Percentiles rank a stretch among this genome's conserved stretches.
Conservation (phyloP, 2,113 vertebrate genomes). For the Sinocyclocheilus anshuiensis region DNA sequence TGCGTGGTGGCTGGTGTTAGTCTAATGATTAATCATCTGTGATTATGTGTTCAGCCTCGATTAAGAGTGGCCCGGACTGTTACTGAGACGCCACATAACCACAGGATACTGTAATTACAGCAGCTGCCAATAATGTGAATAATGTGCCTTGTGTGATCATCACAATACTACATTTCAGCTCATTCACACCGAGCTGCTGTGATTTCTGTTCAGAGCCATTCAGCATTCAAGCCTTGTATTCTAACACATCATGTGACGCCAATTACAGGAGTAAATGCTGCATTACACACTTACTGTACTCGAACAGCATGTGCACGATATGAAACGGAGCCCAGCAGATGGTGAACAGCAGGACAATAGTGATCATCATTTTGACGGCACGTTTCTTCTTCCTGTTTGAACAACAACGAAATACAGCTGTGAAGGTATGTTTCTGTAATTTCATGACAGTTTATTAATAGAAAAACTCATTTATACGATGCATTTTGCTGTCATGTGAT, state of each 20-base stretch:
- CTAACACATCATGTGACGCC: not conserved
- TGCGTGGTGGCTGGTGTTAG: not conserved
- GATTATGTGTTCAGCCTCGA: not conserved
- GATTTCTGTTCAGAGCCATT: not conserved
- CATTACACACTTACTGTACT: slow-evolving; percentile 76
- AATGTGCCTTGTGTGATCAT: not conserved
- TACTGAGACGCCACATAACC: not conserved
- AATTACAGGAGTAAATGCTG: not conserved
- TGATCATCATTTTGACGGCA: slow-evolving; percentile 84
- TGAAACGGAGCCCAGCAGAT: slow-evolving; percentile 85
- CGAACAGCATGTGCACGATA: slow-evolving; percentile 82
- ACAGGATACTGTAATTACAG: not conserved
- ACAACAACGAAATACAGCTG: not conserved
- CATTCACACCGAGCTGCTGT: not conserved
- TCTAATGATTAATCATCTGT: not conserved
- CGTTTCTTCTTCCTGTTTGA: slow-evolving; percentile 80
- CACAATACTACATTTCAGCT: not conserved
- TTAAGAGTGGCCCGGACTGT: not conserved
- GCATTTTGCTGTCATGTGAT: not conserved
- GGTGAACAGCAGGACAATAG: slow-evolving; percentile 81
- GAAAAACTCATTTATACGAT: not conserved
- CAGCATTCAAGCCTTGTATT: not conserved
- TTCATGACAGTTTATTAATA: not conserved
- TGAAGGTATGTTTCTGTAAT: not conserved
- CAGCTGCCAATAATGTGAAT: not conserved